A percentile compares a stretch with the other conserved stretches of the same genome.
phyloP scores from a whole-genome alignment of 2,113 vertebrate species.

The Actenoides hombroni region DNA sequence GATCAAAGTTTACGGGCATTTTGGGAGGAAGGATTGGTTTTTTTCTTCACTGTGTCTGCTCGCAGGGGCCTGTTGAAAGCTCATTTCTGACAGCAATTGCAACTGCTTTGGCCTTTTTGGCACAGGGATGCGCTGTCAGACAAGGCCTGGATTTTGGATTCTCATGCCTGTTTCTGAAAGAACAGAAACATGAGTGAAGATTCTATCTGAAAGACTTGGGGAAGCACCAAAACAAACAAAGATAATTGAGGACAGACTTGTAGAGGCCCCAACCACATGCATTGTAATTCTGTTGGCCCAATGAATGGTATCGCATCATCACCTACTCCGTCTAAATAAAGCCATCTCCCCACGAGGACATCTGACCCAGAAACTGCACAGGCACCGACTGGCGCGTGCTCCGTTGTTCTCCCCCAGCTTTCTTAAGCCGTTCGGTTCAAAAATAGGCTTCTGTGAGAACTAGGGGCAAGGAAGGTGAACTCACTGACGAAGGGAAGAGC shows the following conservation, averaged over 20 bases:
- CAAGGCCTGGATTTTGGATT: neutral
- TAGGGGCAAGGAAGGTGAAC: rapidly evolving
- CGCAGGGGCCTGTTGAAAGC: neutral
- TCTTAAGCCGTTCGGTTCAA: neutral
- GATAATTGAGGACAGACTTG: neutral
- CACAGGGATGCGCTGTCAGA: neutral
- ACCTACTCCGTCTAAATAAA: constrained; percentile 40
- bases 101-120: neutral
- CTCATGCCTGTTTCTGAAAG: neutral
- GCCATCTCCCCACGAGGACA: neutral
- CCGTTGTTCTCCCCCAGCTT: rapidly evolving
- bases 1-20: neutral
- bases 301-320: neutral
- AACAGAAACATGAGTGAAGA: neutral
- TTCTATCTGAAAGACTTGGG: constrained; percentile 6
- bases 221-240: neutral
- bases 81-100: constrained; percentile 22
- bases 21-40: neutral
- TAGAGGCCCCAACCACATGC: neutral
- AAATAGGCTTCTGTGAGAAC: neutral
- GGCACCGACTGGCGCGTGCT: neutral
- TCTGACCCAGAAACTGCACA: neutral
- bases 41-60: neutral
- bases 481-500: rapidly evolving
- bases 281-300: constrained; percentile 29